Evolutionary conservation across 2,888 invertebrate genomes (phyloP).

Genomic region (Chloroclysta siterata): DNA sequence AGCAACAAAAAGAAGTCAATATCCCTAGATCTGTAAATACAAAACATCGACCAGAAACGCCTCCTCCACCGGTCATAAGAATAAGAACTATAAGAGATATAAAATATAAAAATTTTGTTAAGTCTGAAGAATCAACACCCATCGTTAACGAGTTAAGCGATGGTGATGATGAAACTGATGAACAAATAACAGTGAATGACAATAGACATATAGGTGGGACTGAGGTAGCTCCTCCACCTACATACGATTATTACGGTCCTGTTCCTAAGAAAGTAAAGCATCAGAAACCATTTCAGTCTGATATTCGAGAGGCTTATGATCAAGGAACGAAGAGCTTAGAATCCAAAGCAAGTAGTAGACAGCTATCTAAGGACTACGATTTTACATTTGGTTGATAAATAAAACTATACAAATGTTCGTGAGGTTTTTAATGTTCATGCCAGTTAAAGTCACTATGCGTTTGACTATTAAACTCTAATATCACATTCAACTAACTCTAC

Average conservation of each 20-base stretch:
- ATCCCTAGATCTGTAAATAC: slow-evolving; percentile 2
- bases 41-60: slow-evolving; percentile 14
- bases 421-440: slow-evolving; percentile 51
- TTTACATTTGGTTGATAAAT: slow-evolving; percentile 68
- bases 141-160: slow-evolving; percentile 70
- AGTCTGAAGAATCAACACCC: slow-evolving; percentile 58
- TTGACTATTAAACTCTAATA: slow-evolving; percentile 58
- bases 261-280: slow-evolving; percentile 60
- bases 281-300: slow-evolving; percentile 70
- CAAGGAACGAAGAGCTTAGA: slow-evolving; percentile 77
- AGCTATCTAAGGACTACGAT: slow-evolving; percentile 71
- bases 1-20: slow-evolving; percentile 33
- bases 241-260: slow-evolving; percentile 87
- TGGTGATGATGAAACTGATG: slow-evolving; percentile 45
- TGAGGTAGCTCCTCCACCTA: slow-evolving; percentile 88
- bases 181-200: slow-evolving; percentile 45
- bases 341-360: slow-evolving; percentile 61
- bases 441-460: slow-evolving; percentile 44
- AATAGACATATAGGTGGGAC: slow-evolving; percentile 62
- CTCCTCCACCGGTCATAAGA: slow-evolving; percentile 45
- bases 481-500: slow-evolving; percentile 55
- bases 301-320: slow-evolving; percentile 73
- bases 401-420: slow-evolving; percentile 43
- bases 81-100: slow-evolving; percentile 46
- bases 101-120: slow-evolving; percentile 73